Evolutionary conservation across 2,888 invertebrate genomes (phyloP).

Genomic region (Leptogaster cylindrica): DNA sequence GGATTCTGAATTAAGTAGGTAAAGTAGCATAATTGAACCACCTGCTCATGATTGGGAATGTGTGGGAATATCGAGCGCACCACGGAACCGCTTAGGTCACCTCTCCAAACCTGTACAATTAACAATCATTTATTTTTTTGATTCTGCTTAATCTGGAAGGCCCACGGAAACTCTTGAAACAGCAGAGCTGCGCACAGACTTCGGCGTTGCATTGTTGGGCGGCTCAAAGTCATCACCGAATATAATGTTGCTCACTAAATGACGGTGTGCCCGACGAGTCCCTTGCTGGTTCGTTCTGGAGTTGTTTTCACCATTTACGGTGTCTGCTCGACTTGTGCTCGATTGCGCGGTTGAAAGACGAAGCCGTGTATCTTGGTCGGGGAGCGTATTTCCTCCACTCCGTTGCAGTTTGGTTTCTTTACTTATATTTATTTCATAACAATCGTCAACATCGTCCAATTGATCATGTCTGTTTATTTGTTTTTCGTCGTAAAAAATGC

Average conservation of each 20-base stretch:
- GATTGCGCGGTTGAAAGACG: constrained; percentile 49
- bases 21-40: too few relatives aligned
- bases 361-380: background rate
- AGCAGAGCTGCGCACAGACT: constrained; percentile 46
- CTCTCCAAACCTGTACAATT: too few relatives aligned
- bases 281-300: background rate
- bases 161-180: constrained; percentile 48
- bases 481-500: constrained; percentile 5
- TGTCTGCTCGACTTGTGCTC: constrained; percentile 51
- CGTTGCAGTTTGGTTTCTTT: background rate
- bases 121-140: too few relatives aligned
- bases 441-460: background rate
- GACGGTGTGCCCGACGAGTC: constrained; percentile 39
- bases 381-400: background rate
- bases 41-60: too few relatives aligned
- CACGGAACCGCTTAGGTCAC: too few relatives aligned
- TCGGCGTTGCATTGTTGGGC: background rate
- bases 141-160: constrained; percentile 44
- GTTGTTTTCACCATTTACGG: constrained; percentile 20
- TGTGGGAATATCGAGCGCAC: too few relatives aligned
- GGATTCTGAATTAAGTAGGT: too few relatives aligned
- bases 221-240: constrained; percentile 39
- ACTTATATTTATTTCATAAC: background rate
- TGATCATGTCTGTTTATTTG: background rate
- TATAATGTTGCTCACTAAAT: constrained; percentile 45